Evolutionary conservation across 2,113 vertebrate genomes (phyloP).

Genomic region (Phyllopteryx taeniolatus): DNA sequence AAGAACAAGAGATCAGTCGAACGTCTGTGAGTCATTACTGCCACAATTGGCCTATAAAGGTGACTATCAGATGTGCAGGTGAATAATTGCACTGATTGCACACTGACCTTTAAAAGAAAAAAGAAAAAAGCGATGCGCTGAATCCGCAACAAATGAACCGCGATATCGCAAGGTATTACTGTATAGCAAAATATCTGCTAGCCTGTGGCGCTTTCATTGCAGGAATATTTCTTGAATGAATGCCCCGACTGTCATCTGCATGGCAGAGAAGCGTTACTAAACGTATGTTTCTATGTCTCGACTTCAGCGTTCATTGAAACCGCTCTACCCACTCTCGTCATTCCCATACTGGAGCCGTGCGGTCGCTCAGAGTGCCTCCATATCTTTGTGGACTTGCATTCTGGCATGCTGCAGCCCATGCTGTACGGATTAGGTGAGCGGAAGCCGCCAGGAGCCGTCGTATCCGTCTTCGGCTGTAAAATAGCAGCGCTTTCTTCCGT

Average conservation of each 20-base stretch:
- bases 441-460: neutral
- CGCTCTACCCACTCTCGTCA: slow-evolving; percentile 89
- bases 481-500: slow-evolving; percentile 19
- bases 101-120: too few species aligned
- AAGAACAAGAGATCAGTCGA: too few species aligned
- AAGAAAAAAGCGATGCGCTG: too few species aligned
- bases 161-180: too few species aligned
- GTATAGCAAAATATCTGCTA: neutral
- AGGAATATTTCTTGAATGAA: neutral
- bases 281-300: slow-evolving; percentile 13
- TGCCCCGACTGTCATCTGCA: neutral
- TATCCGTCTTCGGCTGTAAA: neutral
- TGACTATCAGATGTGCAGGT: too few species aligned
- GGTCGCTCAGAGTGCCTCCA: slow-evolving; percentile 95
- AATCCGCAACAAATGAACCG: too few species aligned
- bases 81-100: too few species aligned
- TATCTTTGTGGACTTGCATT: slow-evolving; percentile 97
- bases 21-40: too few species aligned
- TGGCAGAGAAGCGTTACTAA: neutral
- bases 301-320: slow-evolving; percentile 91
- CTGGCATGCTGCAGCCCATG: slow-evolving; percentile 97
- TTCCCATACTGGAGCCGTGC: slow-evolving; percentile 95
- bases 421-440: slow-evolving; percentile 92
- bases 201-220: neutral
- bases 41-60: too few species aligned